phyloP scores from a whole-genome alignment of 1,140 invertebrate species.

The Chrysomallon squamiferum region DNA sequence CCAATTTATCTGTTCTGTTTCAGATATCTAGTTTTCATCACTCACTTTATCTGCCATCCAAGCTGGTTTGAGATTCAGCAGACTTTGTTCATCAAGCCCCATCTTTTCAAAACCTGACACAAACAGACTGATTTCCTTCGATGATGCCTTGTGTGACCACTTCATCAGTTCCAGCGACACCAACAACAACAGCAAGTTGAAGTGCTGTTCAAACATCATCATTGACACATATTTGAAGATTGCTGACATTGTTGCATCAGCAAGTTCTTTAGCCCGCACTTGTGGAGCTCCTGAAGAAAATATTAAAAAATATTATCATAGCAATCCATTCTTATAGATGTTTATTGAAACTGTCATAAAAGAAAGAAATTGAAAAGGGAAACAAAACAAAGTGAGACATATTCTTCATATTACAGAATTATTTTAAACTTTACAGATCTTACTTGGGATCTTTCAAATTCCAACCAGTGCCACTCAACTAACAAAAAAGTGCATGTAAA shows the following conservation, averaged over 20 bases:
- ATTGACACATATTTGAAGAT: slow-evolving; percentile 49
- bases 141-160: slow-evolving; percentile 40
- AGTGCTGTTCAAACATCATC: slow-evolving; percentile 62
- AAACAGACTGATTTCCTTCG: slow-evolving; percentile 56
- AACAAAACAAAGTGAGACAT: too few relatives aligned
- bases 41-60: slow-evolving; percentile 53
- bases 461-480: too few relatives aligned
- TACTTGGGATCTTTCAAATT: too few relatives aligned
- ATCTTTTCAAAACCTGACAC: slow-evolving; percentile 56
- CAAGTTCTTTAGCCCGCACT: slow-evolving; percentile 55
- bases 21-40: too few relatives aligned
- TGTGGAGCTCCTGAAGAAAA: slow-evolving; percentile 46
- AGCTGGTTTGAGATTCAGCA: slow-evolving; percentile 46
- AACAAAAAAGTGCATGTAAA: too few relatives aligned
- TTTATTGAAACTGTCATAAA: too few relatives aligned
- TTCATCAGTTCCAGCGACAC: slow-evolving; percentile 54
- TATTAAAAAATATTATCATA: too few relatives aligned
- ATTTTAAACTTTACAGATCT: too few relatives aligned
- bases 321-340: too few relatives aligned
- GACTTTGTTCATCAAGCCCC: slow-evolving; percentile 32
- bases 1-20: too few relatives aligned
- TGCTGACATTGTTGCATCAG: slow-evolving; percentile 49
- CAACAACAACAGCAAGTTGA: slow-evolving; percentile 48
- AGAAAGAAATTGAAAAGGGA: too few relatives aligned
- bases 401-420: too few relatives aligned